phyloP scores from a whole-genome alignment of 2,797 vertebrate species.

The Hemibagrus guttatus region DNA sequence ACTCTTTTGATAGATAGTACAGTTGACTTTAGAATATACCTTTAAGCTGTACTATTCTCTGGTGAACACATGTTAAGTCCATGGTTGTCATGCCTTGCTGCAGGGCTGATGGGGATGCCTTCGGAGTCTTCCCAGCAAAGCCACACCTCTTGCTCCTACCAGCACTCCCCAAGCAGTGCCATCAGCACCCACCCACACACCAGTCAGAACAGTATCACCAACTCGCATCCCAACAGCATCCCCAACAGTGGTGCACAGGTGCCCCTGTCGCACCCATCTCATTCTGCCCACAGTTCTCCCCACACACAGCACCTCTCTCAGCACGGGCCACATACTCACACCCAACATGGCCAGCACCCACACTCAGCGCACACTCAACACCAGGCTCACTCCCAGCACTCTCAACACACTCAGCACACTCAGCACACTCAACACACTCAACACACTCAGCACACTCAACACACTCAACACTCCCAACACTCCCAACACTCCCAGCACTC shows the following conservation, averaged over 20 bases:
- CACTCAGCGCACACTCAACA: slow-evolving; percentile 62
- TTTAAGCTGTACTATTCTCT: not conserved
- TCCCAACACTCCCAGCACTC: slow-evolving; percentile 73
- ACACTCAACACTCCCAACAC: slow-evolving; percentile 73
- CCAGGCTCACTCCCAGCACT: slow-evolving; percentile 72
- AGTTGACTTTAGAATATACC: not conserved
- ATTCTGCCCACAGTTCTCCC: slow-evolving; percentile 65
- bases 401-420: slow-evolving; percentile 61
- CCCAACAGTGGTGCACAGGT: slow-evolving; percentile 82
- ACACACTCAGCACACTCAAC: slow-evolving; percentile 67
- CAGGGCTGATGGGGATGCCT: slow-evolving; percentile 87
- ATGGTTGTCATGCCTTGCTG: slow-evolving; percentile 25
- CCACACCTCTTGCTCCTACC: slow-evolving; percentile 91
- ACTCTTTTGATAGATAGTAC: not conserved
- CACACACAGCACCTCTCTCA: slow-evolving; percentile 58
- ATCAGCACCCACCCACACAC: slow-evolving; percentile 80
- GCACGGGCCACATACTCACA: slow-evolving; percentile 63
- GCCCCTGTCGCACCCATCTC: slow-evolving; percentile 83
- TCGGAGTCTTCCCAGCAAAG: slow-evolving; percentile 87
- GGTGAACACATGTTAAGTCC: not conserved
- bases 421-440: slow-evolving; percentile 61
- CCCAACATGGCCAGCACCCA: slow-evolving; percentile 60
- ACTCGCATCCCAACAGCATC: slow-evolving; percentile 83
- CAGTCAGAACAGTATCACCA: slow-evolving; percentile 84
- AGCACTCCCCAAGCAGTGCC: slow-evolving; percentile 86